Conservation (phyloP, 2,888 invertebrate genomes). For the Eupithecia pulchellata region DNA sequence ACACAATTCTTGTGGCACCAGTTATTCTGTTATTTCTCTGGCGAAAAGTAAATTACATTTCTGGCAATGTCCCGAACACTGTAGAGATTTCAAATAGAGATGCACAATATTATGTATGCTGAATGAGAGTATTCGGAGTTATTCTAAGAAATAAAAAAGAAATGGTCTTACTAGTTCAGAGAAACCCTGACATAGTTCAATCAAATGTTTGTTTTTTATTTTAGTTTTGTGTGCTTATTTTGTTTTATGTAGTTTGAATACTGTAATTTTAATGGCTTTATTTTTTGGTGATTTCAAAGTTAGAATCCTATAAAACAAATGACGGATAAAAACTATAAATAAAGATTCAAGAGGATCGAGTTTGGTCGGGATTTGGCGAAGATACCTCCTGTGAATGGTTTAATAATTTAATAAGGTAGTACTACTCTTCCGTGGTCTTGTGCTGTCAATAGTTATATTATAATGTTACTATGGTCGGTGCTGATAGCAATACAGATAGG, state of each 20-base stretch:
- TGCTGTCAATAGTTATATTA: no score
- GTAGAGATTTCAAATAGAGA: constrained; percentile 25
- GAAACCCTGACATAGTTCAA: not conserved
- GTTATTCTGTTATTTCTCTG: constrained; percentile 26
- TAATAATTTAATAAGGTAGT: no score
- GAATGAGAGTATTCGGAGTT: constrained; percentile 5
- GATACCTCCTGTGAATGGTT: no score
- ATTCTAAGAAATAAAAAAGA: not conserved
- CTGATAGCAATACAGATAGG: no score
- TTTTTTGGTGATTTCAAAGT: not conserved
- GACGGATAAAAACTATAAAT: no score
- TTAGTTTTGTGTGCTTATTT: not conserved
- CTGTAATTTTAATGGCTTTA: not conserved
- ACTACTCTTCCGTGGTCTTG: no score
- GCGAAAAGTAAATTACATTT: constrained; percentile 55
- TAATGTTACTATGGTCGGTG: no score
- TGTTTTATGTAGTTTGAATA: not conserved
- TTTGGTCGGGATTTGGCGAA: no score
- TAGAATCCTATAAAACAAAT: not conserved
- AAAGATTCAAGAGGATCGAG: no score
- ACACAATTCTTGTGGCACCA: not conserved
- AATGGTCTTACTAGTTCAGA: not conserved
- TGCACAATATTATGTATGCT: constrained; percentile 14
- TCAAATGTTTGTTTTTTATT: not conserved
- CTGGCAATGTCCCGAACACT: constrained; percentile 42